phyloP scores from a whole-genome alignment of 2,113 vertebrate genomes.

The Notothenia rossii region DNA sequence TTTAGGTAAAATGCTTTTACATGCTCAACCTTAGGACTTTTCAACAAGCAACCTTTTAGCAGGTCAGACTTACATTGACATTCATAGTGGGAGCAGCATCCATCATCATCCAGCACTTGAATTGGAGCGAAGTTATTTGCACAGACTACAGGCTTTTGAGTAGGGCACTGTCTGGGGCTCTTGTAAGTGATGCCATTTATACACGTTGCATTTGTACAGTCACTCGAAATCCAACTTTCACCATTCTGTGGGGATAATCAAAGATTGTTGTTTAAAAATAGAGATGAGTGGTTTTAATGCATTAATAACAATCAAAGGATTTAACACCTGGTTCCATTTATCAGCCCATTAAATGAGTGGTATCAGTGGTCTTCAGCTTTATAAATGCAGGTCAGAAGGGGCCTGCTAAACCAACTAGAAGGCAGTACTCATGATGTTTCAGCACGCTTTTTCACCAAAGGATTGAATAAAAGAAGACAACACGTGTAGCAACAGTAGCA shows the following conservation, averaged over 20 bases:
- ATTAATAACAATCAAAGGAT: not conserved
- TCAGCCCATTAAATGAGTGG: too few species aligned
- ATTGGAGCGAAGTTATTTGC: constrained; percentile 84
- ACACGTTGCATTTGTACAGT: constrained; percentile 83
- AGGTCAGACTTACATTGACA: constrained; percentile 89
- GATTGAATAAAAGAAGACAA: too few species aligned
- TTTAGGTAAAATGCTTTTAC: not conserved
- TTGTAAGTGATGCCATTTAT: constrained; percentile 68
- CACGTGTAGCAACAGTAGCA: too few species aligned
- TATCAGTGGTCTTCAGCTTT: too few species aligned
- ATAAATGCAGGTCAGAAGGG: too few species aligned
- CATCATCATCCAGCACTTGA: constrained; percentile 77
- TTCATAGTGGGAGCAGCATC: constrained; percentile 87
- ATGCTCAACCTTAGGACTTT: not conserved
- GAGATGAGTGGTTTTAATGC: not conserved
- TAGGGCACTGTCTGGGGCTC: constrained; percentile 63
- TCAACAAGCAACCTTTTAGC: not conserved
- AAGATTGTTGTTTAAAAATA: not conserved
- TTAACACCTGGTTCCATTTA: too few species aligned
- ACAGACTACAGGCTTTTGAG: constrained; percentile 74
- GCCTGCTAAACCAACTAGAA: too few species aligned
- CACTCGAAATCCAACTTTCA: constrained; percentile 79
- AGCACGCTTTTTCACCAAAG: too few species aligned
- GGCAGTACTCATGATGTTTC: too few species aligned
- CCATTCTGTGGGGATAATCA: constrained; percentile 77